phyloP scores from a whole-genome alignment of 2,113 vertebrate species.

The Myocastor coypus region DNA sequence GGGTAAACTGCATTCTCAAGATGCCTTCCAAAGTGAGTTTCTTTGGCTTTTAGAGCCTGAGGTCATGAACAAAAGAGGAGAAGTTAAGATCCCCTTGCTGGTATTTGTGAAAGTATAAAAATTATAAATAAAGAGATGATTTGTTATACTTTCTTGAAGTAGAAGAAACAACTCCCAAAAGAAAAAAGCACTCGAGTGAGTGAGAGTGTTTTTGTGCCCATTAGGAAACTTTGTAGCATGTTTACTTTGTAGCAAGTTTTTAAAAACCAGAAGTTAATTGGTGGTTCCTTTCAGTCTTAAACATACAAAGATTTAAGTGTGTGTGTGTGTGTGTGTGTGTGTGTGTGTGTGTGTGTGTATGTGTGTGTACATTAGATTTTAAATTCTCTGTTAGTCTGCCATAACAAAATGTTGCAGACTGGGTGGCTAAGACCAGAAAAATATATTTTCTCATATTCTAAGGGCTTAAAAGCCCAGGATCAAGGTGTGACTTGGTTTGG shows the following conservation, averaged over 20 bases:
- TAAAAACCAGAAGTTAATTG: background rate
- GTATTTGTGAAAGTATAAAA: conserved; percentile 29
- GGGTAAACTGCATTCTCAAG: background rate
- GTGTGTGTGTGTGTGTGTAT: too few relatives aligned
- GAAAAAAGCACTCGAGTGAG: background rate
- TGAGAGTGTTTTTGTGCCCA: background rate
- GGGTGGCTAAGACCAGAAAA: background rate
- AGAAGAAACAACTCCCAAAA: conserved; percentile 16
- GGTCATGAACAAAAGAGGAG: conserved; percentile 27
- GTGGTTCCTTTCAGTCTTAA: background rate
- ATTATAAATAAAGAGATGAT: background rate
- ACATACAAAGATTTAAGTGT: background rate
- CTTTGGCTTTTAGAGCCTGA: conserved; percentile 28
- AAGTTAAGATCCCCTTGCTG: background rate
- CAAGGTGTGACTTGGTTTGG: background rate
- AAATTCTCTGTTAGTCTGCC: background rate
- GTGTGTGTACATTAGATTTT: too few relatives aligned
- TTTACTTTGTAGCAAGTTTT: background rate
- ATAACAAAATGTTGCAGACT: background rate
- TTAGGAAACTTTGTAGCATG: background rate
- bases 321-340: background rate
- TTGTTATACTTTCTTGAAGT: background rate
- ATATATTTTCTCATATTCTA: conserved; percentile 28
- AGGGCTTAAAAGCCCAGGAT: background rate
- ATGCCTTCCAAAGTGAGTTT: conserved; percentile 11